phyloP scores from a whole-genome alignment of 2,797 vertebrate genomes.

The Lepus townsendii region DNA sequence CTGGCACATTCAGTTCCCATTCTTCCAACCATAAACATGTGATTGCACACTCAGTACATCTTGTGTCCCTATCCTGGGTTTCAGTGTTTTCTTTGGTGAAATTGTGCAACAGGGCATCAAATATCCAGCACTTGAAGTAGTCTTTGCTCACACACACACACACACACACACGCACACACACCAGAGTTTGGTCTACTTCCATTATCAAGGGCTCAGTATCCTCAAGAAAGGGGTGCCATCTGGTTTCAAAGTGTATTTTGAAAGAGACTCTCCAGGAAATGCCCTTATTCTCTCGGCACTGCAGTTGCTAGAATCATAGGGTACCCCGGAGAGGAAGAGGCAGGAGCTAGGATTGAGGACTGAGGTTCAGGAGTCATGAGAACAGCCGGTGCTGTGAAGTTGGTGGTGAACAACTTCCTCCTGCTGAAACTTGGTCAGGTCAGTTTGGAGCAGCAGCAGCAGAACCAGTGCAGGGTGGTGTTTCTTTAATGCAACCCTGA shows the following conservation, averaged over 20 bases:
- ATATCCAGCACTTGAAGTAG: not conserved
- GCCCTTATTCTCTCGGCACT: not conserved
- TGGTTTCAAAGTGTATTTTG: slow-evolving; percentile 51
- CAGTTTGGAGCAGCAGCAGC: not conserved
- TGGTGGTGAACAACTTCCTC: slow-evolving; percentile 24
- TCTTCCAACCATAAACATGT: not conserved
- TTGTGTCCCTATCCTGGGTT: not conserved
- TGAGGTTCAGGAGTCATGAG: not conserved
- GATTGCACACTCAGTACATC: not conserved
- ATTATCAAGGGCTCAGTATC: slow-evolving; percentile 11
- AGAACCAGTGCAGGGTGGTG: not conserved
- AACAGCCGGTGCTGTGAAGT: slow-evolving; percentile 13
- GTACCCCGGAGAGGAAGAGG: not conserved
- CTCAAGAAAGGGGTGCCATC: not conserved
- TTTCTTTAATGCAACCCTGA: not conserved
- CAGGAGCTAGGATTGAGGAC: not conserved
- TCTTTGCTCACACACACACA: not conserved
- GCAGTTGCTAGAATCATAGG: not conserved
- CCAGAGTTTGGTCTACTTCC: not conserved
- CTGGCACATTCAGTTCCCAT: not conserved
- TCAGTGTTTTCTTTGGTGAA: not conserved
- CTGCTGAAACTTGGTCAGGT: not conserved
- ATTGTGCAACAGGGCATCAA: not conserved
- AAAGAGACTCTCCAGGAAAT: not conserved
- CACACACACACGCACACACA: too few relatives aligned